phyloP scores from a whole-genome alignment of 2,888 invertebrate genomes.

The Agonopterix arenella region DNA sequence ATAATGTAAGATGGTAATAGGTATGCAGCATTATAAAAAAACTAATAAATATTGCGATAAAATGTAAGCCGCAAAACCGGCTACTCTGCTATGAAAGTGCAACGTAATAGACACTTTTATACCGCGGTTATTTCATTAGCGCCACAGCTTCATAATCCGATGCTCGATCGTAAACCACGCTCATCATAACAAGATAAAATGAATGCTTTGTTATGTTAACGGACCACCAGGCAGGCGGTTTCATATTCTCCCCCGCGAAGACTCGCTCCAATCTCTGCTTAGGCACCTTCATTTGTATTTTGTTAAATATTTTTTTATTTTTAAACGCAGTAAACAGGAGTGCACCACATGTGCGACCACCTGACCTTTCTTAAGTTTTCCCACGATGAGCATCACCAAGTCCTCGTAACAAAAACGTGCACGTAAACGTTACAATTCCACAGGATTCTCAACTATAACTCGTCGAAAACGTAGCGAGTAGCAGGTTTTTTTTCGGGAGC shows the following conservation, averaged over 20 bases:
- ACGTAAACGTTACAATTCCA: slow-evolving; percentile 38
- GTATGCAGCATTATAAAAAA: background rate
- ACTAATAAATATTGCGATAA: slow-evolving; percentile 8
- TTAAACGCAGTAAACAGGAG: slow-evolving; percentile 64
- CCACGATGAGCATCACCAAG: slow-evolving; percentile 57
- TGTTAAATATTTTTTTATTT: slow-evolving; percentile 69
- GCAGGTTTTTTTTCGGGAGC: slow-evolving; percentile 62
- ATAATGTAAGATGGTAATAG: too few relatives aligned
- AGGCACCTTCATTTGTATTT: slow-evolving; percentile 53
- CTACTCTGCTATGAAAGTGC: slow-evolving; percentile 18
- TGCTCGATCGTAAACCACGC: slow-evolving; percentile 34
- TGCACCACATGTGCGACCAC: slow-evolving; percentile 70
- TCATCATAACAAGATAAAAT: slow-evolving; percentile 51
- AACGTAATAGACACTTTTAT: slow-evolving; percentile 25
- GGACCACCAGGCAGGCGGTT: slow-evolving; percentile 56
- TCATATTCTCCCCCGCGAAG: slow-evolving; percentile 61
- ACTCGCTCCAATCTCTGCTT: slow-evolving; percentile 30
- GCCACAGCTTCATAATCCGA: slow-evolving; percentile 27
- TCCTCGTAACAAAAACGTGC: slow-evolving; percentile 50
- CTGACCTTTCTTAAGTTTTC: slow-evolving; percentile 69
- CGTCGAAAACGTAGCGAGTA: too few relatives aligned
- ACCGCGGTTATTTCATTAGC: slow-evolving; percentile 38
- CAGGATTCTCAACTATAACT: background rate
- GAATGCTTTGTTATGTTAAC: slow-evolving; percentile 61
- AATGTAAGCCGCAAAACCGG: slow-evolving; percentile 15